Conservation (phyloP, 1,140 invertebrate species). For the Dendrolimus punctatus region DNA sequence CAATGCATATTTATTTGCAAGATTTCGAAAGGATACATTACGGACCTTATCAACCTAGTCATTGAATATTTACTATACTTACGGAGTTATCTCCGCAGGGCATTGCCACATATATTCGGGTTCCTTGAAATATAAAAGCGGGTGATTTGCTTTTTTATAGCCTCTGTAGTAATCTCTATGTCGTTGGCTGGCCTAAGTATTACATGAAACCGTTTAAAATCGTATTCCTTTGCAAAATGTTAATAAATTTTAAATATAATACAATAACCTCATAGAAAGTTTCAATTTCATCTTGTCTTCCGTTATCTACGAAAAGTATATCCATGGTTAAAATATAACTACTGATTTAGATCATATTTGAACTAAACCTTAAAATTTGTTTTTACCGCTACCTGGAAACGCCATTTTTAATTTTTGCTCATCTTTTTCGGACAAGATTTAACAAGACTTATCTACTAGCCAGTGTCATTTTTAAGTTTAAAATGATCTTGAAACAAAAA, state of each 20-base stretch:
- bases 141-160: slow-evolving; percentile 35
- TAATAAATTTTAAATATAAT: neutral
- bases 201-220: neutral
- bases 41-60: neutral
- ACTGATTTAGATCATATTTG: neutral
- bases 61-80: slow-evolving; percentile 19
- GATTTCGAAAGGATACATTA: too few relatives aligned
- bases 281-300: slow-evolving; percentile 66
- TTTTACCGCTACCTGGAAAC: too few relatives aligned
- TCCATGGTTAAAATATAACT: slow-evolving; percentile 21
- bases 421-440: too few relatives aligned
- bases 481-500: too few relatives aligned
- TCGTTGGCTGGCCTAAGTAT: slow-evolving; percentile 21
- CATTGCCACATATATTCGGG: slow-evolving; percentile 34
- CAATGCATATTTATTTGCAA: too few relatives aligned
- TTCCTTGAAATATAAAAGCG: slow-evolving; percentile 34
- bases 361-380: too few relatives aligned
- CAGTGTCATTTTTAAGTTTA: too few relatives aligned
- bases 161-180: slow-evolving; percentile 42
- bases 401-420: too few relatives aligned
- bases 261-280: slow-evolving; percentile 68
- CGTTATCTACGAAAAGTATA: slow-evolving; percentile 64
- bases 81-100: slow-evolving; percentile 59
- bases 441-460: too few relatives aligned
- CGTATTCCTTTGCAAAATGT: neutral